Evolutionary conservation across 2,888 invertebrate genomes (phyloP).

Genomic region (Macropis europaea): DNA sequence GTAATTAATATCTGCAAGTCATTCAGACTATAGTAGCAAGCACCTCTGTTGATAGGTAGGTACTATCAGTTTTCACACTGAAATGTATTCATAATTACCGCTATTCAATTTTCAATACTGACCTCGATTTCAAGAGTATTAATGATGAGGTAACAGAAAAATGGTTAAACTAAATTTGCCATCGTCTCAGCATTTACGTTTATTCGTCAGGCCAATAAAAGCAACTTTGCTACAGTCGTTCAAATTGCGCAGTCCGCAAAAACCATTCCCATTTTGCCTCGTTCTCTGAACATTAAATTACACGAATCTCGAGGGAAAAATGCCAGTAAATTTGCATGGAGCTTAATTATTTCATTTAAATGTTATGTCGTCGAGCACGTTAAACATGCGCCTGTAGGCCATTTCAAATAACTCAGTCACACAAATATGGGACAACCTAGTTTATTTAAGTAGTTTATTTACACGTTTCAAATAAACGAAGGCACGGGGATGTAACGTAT

Average conservation of each 20-base stretch:
- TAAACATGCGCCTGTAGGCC: not conserved
- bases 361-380: not conserved
- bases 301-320: not conserved
- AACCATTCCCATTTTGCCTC: not conserved
- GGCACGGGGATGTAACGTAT: not conserved
- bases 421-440: not conserved
- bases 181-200: too few species aligned
- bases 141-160: too few species aligned
- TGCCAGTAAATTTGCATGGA: not conserved
- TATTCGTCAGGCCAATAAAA: too few species aligned
- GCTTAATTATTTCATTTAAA: conserved; percentile 9
- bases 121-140: too few species aligned
- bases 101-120: too few species aligned
- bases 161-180: too few species aligned
- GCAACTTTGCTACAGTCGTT: too few species aligned
- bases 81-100: too few species aligned
- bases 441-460: conserved; percentile 1
- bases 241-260: not conserved
- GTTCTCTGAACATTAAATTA: not conserved
- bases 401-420: not conserved
- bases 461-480: conserved; percentile 1
- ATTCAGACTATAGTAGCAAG: not conserved
- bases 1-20: conserved; percentile 10
- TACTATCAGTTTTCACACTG: not conserved
- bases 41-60: not conserved